Evolutionary conservation across 1,140 invertebrate genomes (phyloP), one percentile per base, ranked within the genome.

Genomic region (Acromyrmex charruanus): DNA sequence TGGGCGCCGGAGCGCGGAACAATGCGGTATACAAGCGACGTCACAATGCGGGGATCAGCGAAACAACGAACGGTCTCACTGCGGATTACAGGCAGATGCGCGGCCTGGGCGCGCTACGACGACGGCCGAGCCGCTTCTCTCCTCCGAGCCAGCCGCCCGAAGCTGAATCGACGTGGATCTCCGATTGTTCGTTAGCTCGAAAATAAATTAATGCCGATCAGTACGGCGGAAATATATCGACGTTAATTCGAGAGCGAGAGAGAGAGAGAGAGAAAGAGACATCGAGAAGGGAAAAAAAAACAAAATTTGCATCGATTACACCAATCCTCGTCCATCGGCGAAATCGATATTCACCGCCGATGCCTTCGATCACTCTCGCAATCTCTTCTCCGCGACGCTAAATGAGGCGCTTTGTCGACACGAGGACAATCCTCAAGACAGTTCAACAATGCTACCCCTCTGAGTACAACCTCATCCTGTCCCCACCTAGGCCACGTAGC

Each of bases 1-100:
- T 91, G 77, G 63, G 21, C 80, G 71, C 81, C 89, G 21, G 80
- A 89, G 84, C 88, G 59, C 89, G 90, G 90, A 91, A 91, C 90
- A 91, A 91, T 91, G 89, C 80, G 66, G 90, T 91, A 91, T 91
- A 91, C 90, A 91, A 91, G 90, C 90, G 85, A 91, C 89, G 88
- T 91, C 75, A 94, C 93, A 94, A 94, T 93, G 89, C 93, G 18
- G 91, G 93, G 94, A 94, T 94, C 93, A 94, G 89, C 93, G 92
- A 94, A 94, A 94, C 94, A 94, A 94, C 93, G 93, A 93, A 92
- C 92, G 93, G 93, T 94, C 93, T 94, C 93, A 93, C 93, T 93
- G 91, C 89, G 93, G 94, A 94, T 94, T 94, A 94, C 92, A 92
- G 92, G 93, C 94, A 94, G 94, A 94, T 94, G 94, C 94, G 90